phyloP scores from a whole-genome alignment of 2,888 invertebrate genomes.

The Lacanobia oleracea region DNA sequence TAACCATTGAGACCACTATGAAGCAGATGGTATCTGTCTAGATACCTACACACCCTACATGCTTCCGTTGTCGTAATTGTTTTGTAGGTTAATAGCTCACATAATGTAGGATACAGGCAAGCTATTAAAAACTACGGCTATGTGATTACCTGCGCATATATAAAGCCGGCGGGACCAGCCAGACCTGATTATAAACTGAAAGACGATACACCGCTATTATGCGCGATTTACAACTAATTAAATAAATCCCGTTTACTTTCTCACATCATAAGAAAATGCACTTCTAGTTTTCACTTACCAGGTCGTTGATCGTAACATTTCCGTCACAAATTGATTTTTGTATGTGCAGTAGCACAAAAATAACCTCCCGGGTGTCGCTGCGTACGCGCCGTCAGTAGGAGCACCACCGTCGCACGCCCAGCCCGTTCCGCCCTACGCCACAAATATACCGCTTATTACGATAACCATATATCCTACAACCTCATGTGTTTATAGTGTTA shows the following conservation, averaged over 20 bases:
- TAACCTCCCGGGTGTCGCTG: conserved; percentile 88
- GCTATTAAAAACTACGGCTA: conserved; percentile 58
- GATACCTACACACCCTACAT: conserved; percentile 13
- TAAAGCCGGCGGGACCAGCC: conserved; percentile 21
- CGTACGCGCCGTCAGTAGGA: conserved; percentile 79
- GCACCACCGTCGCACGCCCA: conserved; percentile 75
- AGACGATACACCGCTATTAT: conserved; percentile 40
- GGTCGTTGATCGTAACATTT: conserved; percentile 90
- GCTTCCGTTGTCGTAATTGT: conserved; percentile 44
- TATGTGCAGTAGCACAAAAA: conserved; percentile 89
- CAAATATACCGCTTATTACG: conserved; percentile 71
- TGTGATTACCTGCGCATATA: conserved; percentile 38
- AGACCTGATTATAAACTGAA: conserved; percentile 49
- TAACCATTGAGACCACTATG: neutral
- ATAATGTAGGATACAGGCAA: conserved; percentile 43
- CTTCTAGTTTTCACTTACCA: conserved; percentile 76
- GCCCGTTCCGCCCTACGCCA: conserved; percentile 77
- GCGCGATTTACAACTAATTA: conserved; percentile 26
- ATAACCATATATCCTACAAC: conserved; percentile 61
- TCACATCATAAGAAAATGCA: conserved; percentile 63
- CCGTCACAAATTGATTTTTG: conserved; percentile 88
- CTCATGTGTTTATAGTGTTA: conserved; percentile 56
- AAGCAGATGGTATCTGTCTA: conserved; percentile 15
- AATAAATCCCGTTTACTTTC: conserved; percentile 39
- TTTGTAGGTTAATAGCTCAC: conserved; percentile 60